A percentile compares a stretch with the other conserved stretches of the same genome.
These are phyloP conservation scores for Microtus pennsylvanicus DNA, from an alignment of 2,113 vertebrate genomes.

Conservation along the genomic window DNA sequence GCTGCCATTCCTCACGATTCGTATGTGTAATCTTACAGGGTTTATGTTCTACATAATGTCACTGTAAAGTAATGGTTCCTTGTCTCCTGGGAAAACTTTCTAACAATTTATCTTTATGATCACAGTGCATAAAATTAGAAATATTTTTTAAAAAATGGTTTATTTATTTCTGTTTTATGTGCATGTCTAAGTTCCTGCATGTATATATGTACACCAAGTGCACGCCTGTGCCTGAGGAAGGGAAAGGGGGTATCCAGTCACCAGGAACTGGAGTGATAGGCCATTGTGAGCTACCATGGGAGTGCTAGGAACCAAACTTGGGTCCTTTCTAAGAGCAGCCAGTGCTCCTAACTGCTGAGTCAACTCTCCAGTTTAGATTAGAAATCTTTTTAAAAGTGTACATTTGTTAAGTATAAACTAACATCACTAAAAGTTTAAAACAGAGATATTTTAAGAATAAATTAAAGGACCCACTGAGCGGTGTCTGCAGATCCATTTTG, in stretches of 20 bases:
- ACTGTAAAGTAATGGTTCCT: conserved; percentile 44
- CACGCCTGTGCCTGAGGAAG: background rate
- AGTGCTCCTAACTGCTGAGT: background rate
- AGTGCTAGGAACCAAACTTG: too few relatives aligned
- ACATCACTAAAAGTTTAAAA: conserved; percentile 14
- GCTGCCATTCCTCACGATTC: background rate
- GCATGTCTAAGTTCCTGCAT: background rate
- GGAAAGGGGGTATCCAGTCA: background rate
- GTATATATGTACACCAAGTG: background rate
- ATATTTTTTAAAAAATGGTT: background rate
- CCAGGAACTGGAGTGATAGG: background rate
- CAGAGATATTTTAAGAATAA: too few relatives aligned
- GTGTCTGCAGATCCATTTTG: too few relatives aligned
- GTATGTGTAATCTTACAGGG: background rate
- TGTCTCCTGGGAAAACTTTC: conserved; percentile 23
- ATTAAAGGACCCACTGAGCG: too few relatives aligned
- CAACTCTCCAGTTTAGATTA: too few relatives aligned
- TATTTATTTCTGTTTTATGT: background rate
- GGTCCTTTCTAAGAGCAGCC: background rate
- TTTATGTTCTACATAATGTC: background rate
- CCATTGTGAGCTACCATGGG: background rate
- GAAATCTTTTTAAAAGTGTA: conserved; percentile 19
- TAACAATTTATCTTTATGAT: conserved; percentile 32
- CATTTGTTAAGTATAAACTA: conserved; percentile 10
- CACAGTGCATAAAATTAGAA: conserved; percentile 19